Evolutionary conservation across 2,888 invertebrate genomes (phyloP), one percentile per base, ranked within the genome.

Genomic region (Chouioia cunea): DNA sequence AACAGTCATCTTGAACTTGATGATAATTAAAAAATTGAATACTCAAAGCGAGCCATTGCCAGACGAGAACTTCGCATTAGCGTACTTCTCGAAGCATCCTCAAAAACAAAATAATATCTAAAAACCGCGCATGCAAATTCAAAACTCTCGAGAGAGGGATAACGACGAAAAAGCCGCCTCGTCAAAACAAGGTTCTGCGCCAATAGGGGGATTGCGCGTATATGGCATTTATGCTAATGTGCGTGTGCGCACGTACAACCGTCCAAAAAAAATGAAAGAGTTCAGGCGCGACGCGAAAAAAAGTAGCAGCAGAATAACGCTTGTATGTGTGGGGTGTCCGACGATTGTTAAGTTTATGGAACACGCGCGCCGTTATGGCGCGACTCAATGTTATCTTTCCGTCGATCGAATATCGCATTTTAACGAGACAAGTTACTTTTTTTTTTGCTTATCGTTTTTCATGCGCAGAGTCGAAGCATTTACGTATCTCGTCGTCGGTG

Each of bases 261-360:
- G 36, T 8, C 10, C 36, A 3, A 36, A 36, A 36, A 36, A 3
- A 36, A 36, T 10, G 6, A 27, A 10, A 36, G 36, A 36, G 36
- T n/a, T n/a, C 36, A 10, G 36, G 36, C 36, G 36, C 36, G 36
- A 36, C 36, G 36, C 36, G 36, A 10, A 36, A 36, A 36, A 36
- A 36, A 36, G 10, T 4, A 6, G 6, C 27, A 27, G 6, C 3
- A 27, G 6, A 27, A 27, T 4, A 27, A 6, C 27, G 27, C 27
- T 27, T 27, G 6, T 8, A 36, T 36, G 12, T 6, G 36, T 12
- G 36, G 76, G 77, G 79, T 77, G 44, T 23, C 36, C 18, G 56
- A 20, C 80, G 80, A 81, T 84, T 82, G 82, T 84, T 84, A 84
- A 83, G 76, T 83, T 84, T 83, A 83, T 82, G 82, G 82, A 76